phyloP scores from a whole-genome alignment of 2,797 vertebrate genomes.

The Calcarius lapponicus region DNA sequence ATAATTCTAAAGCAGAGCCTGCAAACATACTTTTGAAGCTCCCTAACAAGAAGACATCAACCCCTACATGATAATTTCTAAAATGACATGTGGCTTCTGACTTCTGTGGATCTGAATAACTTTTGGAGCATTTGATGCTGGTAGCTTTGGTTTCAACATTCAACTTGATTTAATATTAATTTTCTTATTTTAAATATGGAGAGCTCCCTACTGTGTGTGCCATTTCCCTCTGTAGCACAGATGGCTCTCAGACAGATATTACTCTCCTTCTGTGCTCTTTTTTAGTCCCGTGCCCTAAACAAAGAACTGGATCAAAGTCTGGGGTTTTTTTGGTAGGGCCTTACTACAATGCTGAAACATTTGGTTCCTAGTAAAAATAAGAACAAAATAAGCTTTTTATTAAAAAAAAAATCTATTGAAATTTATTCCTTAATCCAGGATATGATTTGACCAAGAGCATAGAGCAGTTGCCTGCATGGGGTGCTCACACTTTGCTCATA shows the following conservation, averaged over 20 bases:
- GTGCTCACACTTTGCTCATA: neutral
- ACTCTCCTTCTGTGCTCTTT: neutral
- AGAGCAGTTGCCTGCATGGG: neutral
- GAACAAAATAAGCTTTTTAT: neutral
- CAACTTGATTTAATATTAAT: slow-evolving; percentile 24
- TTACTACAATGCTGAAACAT: neutral
- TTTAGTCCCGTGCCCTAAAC: neutral
- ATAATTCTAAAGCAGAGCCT: neutral
- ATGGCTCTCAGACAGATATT: slow-evolving; percentile 28
- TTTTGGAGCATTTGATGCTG: neutral
- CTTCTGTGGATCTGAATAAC: neutral
- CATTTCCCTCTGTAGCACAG: slow-evolving; percentile 28
- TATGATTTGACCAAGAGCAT: neutral
- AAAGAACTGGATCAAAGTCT: slow-evolving; percentile 12
- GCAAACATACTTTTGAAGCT: neutral
- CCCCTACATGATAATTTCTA: neutral
- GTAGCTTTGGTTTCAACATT: slow-evolving; percentile 11
- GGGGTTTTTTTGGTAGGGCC: neutral
- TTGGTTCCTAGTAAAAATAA: neutral
- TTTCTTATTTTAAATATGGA: slow-evolving; percentile 37
- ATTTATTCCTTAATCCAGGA: neutral
- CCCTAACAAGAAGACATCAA: neutral
- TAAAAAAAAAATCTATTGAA: neutral
- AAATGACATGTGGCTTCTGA: neutral
- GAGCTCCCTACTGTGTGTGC: neutral